A percentile compares a stretch with the other conserved stretches of the same genome.
Evolutionary conservation across 2,888 invertebrate species (phyloP).

Genomic region (Conus canariensis): DNA sequence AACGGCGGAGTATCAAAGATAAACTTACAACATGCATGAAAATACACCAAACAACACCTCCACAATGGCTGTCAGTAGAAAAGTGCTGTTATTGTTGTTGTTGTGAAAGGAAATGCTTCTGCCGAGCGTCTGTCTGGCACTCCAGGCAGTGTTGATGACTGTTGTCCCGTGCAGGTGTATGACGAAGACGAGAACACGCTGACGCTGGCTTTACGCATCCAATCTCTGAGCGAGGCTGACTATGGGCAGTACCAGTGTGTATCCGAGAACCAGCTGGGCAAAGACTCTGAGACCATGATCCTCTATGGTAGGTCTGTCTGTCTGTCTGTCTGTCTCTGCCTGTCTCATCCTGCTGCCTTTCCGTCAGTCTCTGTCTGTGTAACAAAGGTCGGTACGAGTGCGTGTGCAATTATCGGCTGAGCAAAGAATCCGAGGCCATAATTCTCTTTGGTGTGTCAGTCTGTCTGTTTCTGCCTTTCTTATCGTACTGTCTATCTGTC

Average conservation of each 20-base stretch:
- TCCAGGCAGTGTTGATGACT: no score
- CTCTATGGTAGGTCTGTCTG: conserved; percentile 58
- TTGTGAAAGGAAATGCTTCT: not conserved
- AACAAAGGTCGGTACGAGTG: no score
- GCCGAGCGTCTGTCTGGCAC: no score
- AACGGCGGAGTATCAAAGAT: no score
- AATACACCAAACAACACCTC: no score
- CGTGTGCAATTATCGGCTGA: no score
- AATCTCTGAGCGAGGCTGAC: conserved; percentile 60
- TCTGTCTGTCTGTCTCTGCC: not conserved
- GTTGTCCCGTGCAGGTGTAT: conserved; percentile 54
- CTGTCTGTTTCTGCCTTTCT: not conserved
- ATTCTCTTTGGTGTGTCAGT: not conserved
- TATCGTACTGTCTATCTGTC: not conserved
- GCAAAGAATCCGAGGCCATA: no score
- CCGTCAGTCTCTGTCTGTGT: not conserved
- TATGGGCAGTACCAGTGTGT: conserved; percentile 69
- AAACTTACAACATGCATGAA: no score
- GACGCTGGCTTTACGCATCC: conserved; percentile 67
- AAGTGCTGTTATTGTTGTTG: not conserved
- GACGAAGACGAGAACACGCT: conserved; percentile 67
- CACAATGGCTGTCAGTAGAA: no score
- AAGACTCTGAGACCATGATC: conserved; percentile 60
- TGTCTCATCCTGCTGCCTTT: not conserved
- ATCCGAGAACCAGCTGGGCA: conserved; percentile 66